Evolutionary conservation across 2,888 invertebrate species (phyloP), one percentile per base, ranked within the genome.

Genomic region (Limnephilus auricula): DNA sequence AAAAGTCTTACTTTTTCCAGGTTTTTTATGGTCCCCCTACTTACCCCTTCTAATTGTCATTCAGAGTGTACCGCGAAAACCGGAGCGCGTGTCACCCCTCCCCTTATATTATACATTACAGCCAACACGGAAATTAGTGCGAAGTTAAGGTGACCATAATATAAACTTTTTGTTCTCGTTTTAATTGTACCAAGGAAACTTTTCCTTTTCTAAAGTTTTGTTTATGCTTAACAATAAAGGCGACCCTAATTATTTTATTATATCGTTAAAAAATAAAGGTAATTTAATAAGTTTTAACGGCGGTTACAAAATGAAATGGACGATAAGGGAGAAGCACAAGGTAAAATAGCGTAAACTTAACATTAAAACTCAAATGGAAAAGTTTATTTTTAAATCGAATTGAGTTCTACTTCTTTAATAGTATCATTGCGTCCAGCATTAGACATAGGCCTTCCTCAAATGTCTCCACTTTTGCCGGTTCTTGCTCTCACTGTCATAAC

Each of bases 31-130:
- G 65, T 65, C 9, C 9, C 25, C 65, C 82, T 32, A n/a, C 34
- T 32, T 32, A 32, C 34, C 82, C 34, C 82, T 82, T 82, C 34
- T 82, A 82, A 82, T 82, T 82, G 82, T 82, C 82, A 82, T 82
- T 82, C 82, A 18, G 82, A 32, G 80, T 80, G 82, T 32, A 37
- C 31, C 82, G 82, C 82, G 82, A 18, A 37, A 32, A 34, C 82
- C 34, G 25, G 82, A 32, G 82, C 34, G 34, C 82, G 82, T 82
- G 82, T 82, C 37, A 65, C 65, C 65, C 65, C 65, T n/a, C 9
- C 65, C 65, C 65, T 65, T 65, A 6, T 65, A 65, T 9, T 65
- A 65, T n/a, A 82, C 82, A 82, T 82, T 82, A 82, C 82, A 82
- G 25, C 82, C 34, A 25, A 82, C 82, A 34, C 32, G 25, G 82